Evolutionary conservation across 2,888 invertebrate species (phyloP), one percentile per base, ranked within the genome.

Genomic region (Mesoligia furuncula): DNA sequence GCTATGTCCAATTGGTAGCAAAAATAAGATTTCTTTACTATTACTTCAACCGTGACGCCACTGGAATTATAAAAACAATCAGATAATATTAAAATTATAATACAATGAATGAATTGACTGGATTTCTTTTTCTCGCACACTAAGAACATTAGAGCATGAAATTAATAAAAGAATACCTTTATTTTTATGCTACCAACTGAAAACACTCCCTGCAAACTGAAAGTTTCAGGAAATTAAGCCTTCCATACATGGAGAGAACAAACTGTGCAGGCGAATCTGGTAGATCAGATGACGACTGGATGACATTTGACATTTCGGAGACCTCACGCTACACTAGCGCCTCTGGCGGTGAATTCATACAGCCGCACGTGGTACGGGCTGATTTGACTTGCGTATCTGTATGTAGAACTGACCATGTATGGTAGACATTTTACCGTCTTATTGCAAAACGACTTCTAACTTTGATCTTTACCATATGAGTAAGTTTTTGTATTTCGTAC

Each of bases 1-100:
- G 11, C 45, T 82, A 0, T 13, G 7, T 31, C 17, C 66, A 57
- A 9, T 76, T 85, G 24, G 73, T 77, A 73, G 51, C 77, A 80
- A 42, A 82, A 64, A 75, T 20, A 24, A 45, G 13, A 4, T 71
- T 81, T 51, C 36, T 59, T 45, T 36, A 45, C 2, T 39, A n/a
- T 51, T 42, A 48, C 24, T 70, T 57, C 48, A 5, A 71, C 27
- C 31, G 51, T 65, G 8, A 66, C 64, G 54, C 4, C 66, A 36
- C 36, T 77, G 36, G 6, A 39, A 48, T 39, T n/a, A 45, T 17
- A 24, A 45, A 11, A 54, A 45, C 20, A 48, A 48, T 64, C 45
- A 59, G 57, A 8, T 45, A 45, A 17, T 54, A 15, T 62, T 45
- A 45, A 48, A 9, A 24, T 51, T 42, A 54, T 59, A 5, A 64